These are phyloP conservation scores for Petroica traversi DNA, from an alignment of 2,113 vertebrate species.

Conservation along the genomic window DNA sequence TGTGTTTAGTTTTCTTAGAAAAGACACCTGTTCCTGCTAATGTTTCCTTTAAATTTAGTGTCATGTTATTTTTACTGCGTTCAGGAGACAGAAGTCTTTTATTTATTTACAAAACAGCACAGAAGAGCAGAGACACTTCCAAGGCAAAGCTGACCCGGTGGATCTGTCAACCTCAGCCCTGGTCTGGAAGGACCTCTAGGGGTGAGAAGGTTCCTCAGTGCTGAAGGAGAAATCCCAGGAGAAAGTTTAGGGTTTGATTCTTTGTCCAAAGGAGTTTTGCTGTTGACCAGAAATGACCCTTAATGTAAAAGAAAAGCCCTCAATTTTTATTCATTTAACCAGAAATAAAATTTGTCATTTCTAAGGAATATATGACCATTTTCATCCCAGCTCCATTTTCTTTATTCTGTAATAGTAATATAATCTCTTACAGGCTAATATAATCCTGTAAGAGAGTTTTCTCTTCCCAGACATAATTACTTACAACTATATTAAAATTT, in stretches of 20 bases:
- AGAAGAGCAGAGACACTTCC: neutral
- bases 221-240: neutral
- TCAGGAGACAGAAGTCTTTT: neutral
- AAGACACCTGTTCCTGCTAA: neutral
- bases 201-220: neutral
- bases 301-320: neutral
- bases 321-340: neutral
- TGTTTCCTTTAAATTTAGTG: neutral
- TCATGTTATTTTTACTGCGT: neutral
- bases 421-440: too few species aligned
- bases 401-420: neutral
- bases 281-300: neutral
- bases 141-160: neutral
- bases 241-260: neutral
- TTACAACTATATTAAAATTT: neutral
- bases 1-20: neutral
- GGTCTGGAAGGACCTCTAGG: slow-evolving; percentile 44
- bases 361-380: neutral
- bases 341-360: neutral
- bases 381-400: neutral
- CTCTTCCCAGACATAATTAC: neutral
- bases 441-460: neutral
- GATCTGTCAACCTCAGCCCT: neutral
- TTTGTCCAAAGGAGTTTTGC: neutral
- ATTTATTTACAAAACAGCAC: neutral